A percentile compares a stretch with the other conserved stretches of the same genome.
Conservation (phyloP, 2,113 vertebrate genomes). For the Hippocampus mohnikei region DNA sequence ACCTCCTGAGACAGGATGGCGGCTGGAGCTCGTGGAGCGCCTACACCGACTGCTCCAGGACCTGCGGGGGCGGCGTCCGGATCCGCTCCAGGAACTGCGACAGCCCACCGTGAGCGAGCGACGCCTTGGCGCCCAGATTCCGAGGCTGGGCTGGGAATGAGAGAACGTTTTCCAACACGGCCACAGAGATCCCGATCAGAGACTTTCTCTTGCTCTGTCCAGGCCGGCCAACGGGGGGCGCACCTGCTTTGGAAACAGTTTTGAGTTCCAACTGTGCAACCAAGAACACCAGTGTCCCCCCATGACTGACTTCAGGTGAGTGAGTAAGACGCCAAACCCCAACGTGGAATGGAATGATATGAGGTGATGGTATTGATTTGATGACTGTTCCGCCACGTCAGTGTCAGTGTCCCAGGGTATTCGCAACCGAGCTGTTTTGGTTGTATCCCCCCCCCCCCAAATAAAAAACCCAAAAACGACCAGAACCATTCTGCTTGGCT, state of each 20-base stretch:
- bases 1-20: slow-evolving; percentile 90
- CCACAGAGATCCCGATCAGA: slow-evolving; percentile 10
- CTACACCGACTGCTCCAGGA: slow-evolving; percentile 87
- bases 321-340: background rate
- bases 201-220: slow-evolving; percentile 20
- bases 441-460: too few species aligned
- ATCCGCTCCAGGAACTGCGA: slow-evolving; percentile 87
- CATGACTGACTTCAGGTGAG: slow-evolving; percentile 82
- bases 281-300: slow-evolving; percentile 79
- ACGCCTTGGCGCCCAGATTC: background rate
- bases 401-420: too few species aligned
- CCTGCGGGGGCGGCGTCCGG: slow-evolving; percentile 86
- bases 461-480: too few species aligned
- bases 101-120: slow-evolving; percentile 84
- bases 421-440: too few species aligned
- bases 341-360: background rate
- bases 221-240: slow-evolving; percentile 92
- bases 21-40: slow-evolving; percentile 91
- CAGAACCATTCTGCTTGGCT: too few species aligned
- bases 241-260: slow-evolving; percentile 86
- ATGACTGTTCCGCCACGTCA: too few species aligned
- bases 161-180: too few species aligned
- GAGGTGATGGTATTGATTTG: too few species aligned
- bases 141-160: background rate
- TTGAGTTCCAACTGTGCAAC: slow-evolving; percentile 91